Evolutionary conservation across 2,113 vertebrate species (phyloP).

Genomic region (Laticauda laticaudata): DNA sequence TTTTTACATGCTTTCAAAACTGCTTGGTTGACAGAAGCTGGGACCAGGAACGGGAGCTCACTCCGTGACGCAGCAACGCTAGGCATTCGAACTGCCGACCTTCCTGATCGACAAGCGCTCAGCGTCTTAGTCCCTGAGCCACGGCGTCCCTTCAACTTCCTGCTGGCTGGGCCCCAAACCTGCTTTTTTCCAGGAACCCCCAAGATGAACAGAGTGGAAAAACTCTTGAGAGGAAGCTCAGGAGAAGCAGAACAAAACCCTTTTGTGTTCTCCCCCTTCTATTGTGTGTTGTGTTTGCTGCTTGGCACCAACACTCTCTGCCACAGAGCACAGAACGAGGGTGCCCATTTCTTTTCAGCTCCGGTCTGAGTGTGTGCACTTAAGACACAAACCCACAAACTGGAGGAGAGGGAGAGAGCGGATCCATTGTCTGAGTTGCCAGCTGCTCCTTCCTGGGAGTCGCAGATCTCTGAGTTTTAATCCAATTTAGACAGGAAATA

Average conservation of each 20-base stretch:
- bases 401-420: not conserved
- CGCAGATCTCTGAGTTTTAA: conserved; percentile 17
- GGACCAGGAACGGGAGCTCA: too few species aligned
- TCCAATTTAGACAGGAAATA: conserved; percentile 10
- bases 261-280: not conserved
- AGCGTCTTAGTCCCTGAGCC: too few species aligned
- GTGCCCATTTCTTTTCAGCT: not conserved
- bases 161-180: not conserved
- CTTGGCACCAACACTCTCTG: not conserved
- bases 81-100: too few species aligned
- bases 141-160: too few species aligned
- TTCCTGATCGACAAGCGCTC: too few species aligned
- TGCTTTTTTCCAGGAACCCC: not conserved
- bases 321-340: not conserved
- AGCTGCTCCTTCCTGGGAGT: not conserved
- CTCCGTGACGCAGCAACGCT: too few species aligned
- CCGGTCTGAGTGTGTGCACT: not conserved
- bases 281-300: not conserved
- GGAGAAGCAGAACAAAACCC: not conserved
- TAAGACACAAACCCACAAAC: not conserved
- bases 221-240: not conserved
- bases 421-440: not conserved
- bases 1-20: too few species aligned
- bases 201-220: conserved; percentile 24
- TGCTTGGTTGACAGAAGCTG: too few species aligned